Percentiles rank a stretch among this genome's conserved stretches.
These are phyloP conservation scores for Neodon shergylaensis DNA, from an alignment of 2,113 vertebrate species.

Conservation along the genomic window DNA sequence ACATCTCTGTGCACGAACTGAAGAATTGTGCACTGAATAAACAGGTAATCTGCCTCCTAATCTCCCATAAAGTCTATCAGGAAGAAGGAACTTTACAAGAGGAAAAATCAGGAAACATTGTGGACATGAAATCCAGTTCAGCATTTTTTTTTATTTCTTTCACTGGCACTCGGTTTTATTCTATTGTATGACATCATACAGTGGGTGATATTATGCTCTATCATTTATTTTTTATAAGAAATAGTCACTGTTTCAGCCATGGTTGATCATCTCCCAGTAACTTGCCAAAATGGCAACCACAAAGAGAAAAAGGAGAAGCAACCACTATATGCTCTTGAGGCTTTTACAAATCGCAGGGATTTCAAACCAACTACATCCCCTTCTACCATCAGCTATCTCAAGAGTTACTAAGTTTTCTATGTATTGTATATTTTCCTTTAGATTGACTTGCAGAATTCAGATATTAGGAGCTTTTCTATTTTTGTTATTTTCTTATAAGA, in stretches of 20 bases:
- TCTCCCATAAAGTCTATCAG: accelerated
- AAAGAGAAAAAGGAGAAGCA: not conserved
- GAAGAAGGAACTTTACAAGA: not conserved
- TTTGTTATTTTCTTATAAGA: not conserved
- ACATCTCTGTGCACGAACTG: not conserved
- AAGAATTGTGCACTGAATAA: not conserved
- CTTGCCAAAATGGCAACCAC: not conserved
- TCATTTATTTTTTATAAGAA: not conserved
- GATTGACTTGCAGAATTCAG: not conserved
- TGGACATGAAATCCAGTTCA: not conserved
- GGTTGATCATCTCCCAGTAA: not conserved
- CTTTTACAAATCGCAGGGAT: too few relatives aligned
- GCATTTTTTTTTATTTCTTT: not conserved
- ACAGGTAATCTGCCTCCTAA: not conserved
- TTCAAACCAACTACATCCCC: not conserved
- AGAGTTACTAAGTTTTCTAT: not conserved
- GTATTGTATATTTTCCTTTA: not conserved
- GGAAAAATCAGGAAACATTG: not conserved
- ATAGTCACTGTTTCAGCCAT: not conserved
- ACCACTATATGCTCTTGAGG: not conserved
- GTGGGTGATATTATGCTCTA: not conserved
- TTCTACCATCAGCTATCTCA: not conserved
- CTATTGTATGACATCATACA: not conserved
- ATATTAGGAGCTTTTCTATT: not conserved
- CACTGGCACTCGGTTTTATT: not conserved